A percentile compares a stretch with the other conserved stretches of the same genome.
These are phyloP conservation scores for Callyntrura sp. DNA, from an alignment of 2,888 invertebrate species.

Conservation along the genomic window DNA sequence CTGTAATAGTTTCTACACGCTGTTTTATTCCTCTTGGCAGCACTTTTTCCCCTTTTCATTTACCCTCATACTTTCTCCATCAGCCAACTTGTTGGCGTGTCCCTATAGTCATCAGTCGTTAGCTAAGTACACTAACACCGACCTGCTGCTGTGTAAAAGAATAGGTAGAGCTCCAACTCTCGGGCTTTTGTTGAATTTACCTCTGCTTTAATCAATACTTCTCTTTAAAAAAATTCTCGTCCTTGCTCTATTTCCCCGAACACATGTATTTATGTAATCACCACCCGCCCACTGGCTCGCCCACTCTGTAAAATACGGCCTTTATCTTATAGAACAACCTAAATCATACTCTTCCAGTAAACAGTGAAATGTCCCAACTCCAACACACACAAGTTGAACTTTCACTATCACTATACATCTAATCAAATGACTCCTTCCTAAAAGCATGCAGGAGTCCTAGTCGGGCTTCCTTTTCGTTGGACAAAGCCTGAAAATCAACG, in stretches of 20 bases:
- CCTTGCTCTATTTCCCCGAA: background rate
- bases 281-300: too few relatives aligned
- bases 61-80: background rate
- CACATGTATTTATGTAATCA: too few relatives aligned
- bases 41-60: background rate
- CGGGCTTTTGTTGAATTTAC: background rate
- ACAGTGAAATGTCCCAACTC: too few relatives aligned
- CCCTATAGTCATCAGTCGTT: background rate
- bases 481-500: too few relatives aligned
- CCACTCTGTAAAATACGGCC: too few relatives aligned
- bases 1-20: background rate
- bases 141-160: background rate
- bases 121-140: background rate
- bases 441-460: too few relatives aligned
- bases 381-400: too few relatives aligned
- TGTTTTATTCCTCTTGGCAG: background rate
- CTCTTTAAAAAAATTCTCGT: background rate
- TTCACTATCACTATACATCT: too few relatives aligned
- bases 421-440: too few relatives aligned
- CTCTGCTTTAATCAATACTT: slow-evolving; percentile 6
- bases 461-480: too few relatives aligned
- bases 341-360: too few relatives aligned
- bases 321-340: too few relatives aligned
- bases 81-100: slow-evolving; percentile 14
- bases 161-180: background rate